Evolutionary conservation across 2,888 invertebrate species (phyloP), one percentile per base, ranked within the genome.

Genomic region (Dryobotodes eremita): DNA sequence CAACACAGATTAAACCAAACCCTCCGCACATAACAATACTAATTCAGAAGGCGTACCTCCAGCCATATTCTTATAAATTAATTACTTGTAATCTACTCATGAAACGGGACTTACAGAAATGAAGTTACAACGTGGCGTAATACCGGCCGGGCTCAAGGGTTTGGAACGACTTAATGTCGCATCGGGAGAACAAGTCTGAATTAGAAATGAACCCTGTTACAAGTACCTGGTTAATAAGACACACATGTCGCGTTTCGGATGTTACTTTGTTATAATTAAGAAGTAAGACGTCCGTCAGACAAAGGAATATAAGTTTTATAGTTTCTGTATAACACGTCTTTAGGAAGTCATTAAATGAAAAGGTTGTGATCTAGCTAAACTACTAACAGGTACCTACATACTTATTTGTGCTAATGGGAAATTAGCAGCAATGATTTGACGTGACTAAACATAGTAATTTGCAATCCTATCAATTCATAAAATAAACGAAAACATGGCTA

Each of bases 31-130:
- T 93, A 94, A 94, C 92, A 87, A 90, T 92, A 93, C 91, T 93
- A 93, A 96, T 95, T 94, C 94, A 84, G 90, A 85, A 92, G 91
- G 93, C 92, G 93, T 92, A 91, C 92, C 93, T 92, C 91, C 88
- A 92, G 94, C 96, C 95, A 96, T 96, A 96, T 96, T 96, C 97
- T 96, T 97, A 96, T 97, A 97, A 97, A 97, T 97, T 97, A 97
- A 97, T 97, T 96, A 97, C 96, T 95, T 95, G 96, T 97, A 97
- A 97, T 97, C 96, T 96, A 95, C 96, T 95, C 96, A 94, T 95
- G 95, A 94, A 95, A 95, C 95, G 95, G 94, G 96, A 93, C 95
- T 96, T 95, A 95, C 93, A 93, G 95, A 94, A 96, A 96, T 96
- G 96, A 96, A 96, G 95, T 96, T 96, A 96, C 96, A 94, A 94